phyloP scores from a whole-genome alignment of 2,888 invertebrate species.

The Sepiola atlantica region DNA sequence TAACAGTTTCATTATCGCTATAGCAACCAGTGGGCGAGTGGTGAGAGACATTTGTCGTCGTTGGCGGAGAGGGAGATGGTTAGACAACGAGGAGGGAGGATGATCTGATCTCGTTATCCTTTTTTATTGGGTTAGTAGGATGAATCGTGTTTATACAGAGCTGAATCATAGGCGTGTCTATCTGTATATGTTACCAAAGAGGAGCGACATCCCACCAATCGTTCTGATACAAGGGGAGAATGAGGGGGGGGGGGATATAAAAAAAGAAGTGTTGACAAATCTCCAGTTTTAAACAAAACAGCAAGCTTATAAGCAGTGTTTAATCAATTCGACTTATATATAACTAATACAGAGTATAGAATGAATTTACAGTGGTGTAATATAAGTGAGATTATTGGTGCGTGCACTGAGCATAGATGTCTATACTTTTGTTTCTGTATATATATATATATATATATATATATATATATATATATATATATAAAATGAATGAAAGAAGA shows the following conservation, averaged over 20 bases:
- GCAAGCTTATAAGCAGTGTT: background rate
- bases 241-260: background rate
- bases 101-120: background rate
- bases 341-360: background rate
- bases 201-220: background rate
- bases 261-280: background rate
- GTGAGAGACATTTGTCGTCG: background rate
- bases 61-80: background rate
- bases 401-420: too few species aligned
- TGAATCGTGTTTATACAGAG: background rate
- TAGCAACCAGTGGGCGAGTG: background rate
- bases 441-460: too few species aligned
- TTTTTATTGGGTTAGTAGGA: slow-evolving; percentile 11
- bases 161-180: background rate
- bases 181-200: background rate
- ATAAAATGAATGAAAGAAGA: too few species aligned
- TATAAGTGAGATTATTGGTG: too few species aligned
- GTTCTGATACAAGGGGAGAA: background rate
- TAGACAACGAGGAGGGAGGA: background rate
- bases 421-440: too few species aligned
- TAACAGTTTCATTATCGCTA: background rate
- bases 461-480: too few species aligned
- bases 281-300: background rate
- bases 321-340: background rate
- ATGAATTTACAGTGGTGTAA: too few species aligned